Evolutionary conservation across 2,888 invertebrate species (phyloP).

Genomic region (Sesia apiformis): DNA sequence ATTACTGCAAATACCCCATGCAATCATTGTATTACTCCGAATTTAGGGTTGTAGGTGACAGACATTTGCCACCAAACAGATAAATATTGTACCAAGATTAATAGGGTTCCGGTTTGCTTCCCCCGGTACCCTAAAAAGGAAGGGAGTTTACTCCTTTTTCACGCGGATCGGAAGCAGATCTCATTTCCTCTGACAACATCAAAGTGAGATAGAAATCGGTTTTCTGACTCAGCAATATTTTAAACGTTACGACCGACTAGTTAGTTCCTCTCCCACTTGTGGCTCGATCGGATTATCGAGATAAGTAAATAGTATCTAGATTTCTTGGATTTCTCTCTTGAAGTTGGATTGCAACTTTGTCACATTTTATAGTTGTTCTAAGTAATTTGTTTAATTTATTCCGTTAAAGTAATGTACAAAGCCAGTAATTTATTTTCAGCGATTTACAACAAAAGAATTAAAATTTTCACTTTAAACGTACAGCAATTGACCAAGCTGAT

Average conservation of each 20-base stretch:
- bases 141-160: conserved; percentile 67
- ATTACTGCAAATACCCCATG: too few relatives aligned
- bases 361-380: too few relatives aligned
- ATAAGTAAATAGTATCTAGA: conserved; percentile 21
- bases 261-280: conserved; percentile 20
- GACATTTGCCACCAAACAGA: conserved; percentile 21
- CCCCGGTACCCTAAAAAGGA: conserved; percentile 52
- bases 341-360: too few relatives aligned
- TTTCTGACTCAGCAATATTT: conserved; percentile 70
- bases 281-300: conserved; percentile 25
- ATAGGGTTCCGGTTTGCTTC: conserved; percentile 34
- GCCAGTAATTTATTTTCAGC: too few relatives aligned
- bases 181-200: conserved; percentile 73
- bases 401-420: too few relatives aligned
- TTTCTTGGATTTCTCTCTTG: too few relatives aligned
- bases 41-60: background rate
- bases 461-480: conserved; percentile 2
- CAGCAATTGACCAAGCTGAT: conserved; percentile 25
- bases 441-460: background rate
- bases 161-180: conserved; percentile 68
- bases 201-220: conserved; percentile 70
- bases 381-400: too few relatives aligned
- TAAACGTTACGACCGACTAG: conserved; percentile 49
- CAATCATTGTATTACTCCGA: too few relatives aligned
- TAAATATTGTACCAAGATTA: conserved; percentile 45